Evolutionary conservation across 2,888 invertebrate genomes (phyloP).

Genomic region (Nomada goodeniana): DNA sequence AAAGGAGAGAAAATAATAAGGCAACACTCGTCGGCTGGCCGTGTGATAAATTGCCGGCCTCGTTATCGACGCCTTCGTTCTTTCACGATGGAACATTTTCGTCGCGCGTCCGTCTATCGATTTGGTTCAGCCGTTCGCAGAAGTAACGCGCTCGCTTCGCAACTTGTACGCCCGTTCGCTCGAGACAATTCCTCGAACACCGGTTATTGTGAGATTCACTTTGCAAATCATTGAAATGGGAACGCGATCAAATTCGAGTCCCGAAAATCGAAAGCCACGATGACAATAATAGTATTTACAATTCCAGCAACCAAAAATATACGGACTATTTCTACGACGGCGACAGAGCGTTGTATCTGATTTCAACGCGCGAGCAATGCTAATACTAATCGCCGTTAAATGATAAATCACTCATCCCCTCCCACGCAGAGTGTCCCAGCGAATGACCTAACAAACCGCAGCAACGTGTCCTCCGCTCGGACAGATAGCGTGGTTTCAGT

Average conservation of each 20-base stretch:
- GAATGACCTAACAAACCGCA: slow-evolving; percentile 36
- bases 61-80: slow-evolving; percentile 42
- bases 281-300: too few relatives aligned
- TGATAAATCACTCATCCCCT: neutral
- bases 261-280: too few relatives aligned
- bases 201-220: too few relatives aligned
- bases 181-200: too few relatives aligned
- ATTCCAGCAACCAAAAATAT: too few relatives aligned
- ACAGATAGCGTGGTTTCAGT: slow-evolving; percentile 42
- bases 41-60: slow-evolving; percentile 32
- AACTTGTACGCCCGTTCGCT: neutral
- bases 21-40: neutral
- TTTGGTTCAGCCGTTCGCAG: slow-evolving; percentile 24
- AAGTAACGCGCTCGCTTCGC: slow-evolving; percentile 25
- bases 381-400: slow-evolving; percentile 45
- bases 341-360: neutral
- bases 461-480: slow-evolving; percentile 1
- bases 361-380: neutral
- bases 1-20: neutral
- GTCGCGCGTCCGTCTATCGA: slow-evolving; percentile 35
- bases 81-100: slow-evolving; percentile 22
- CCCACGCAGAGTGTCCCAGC: slow-evolving; percentile 31
- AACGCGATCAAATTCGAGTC: too few relatives aligned
- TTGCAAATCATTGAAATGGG: too few relatives aligned
- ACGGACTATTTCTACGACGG: too few relatives aligned